Percentiles rank a stretch among this genome's conserved stretches.
phyloP scores from a whole-genome alignment of 2,888 invertebrate species.

The Rotaria macrura region DNA sequence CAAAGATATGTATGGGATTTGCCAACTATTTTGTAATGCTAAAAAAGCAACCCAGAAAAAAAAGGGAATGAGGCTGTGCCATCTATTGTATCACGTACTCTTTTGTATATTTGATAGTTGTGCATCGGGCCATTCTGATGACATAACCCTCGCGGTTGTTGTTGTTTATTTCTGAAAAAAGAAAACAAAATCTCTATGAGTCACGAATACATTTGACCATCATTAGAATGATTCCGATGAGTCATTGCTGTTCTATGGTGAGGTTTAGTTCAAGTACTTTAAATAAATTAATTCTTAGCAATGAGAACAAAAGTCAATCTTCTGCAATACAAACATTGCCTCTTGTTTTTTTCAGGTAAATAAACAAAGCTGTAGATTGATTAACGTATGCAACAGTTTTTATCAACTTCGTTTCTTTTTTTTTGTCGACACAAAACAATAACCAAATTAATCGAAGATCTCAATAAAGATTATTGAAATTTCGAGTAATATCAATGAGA shows the following conservation, averaged over 20 bases:
- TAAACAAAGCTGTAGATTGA: too few relatives aligned
- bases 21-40: slow-evolving; percentile 17
- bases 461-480: not conserved
- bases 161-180: not conserved
- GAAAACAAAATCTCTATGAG: not conserved
- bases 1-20: not conserved
- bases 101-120: not conserved
- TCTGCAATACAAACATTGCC: not conserved
- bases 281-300: not conserved
- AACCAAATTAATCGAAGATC: not conserved
- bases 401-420: too few relatives aligned
- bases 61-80: too few relatives aligned
- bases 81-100: not conserved
- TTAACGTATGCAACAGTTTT: too few relatives aligned
- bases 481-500: not conserved
- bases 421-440: too few relatives aligned
- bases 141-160: not conserved
- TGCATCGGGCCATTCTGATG: slow-evolving; percentile 12
- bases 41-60: not conserved
- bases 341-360: too few relatives aligned
- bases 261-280: not conserved
- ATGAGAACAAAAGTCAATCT: not conserved
- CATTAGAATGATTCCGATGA: not conserved
- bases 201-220: not conserved
- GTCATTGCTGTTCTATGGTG: not conserved